Base-by-base conservation (phyloP, 2,888 invertebrate genomes). In the Drosophila nr. fundita region DNA sequence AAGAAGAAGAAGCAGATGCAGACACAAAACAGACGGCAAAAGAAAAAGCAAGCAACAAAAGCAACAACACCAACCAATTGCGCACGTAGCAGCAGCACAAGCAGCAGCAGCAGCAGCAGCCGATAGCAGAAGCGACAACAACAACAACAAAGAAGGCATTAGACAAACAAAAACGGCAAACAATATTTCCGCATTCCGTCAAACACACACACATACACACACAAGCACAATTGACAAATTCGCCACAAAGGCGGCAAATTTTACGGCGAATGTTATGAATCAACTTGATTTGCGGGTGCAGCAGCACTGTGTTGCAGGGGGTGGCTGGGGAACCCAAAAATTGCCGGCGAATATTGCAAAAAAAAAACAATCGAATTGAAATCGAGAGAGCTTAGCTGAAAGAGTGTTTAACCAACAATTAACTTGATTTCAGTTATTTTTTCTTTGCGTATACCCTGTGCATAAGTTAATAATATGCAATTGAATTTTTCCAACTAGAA, bases 161-260 rank as follows among this genome's bases (percentile, higher is more conserved):
- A 72, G 74, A 38, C 66, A 78, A 78, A 68, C 64, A 76, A 76
- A 77, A 76, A 69, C 45, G 69, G 64, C 76, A 80, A 82, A 83
- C 80, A 78, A 81, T 80, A 90, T 86, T 83, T 87, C 88, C 87
- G 87, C 87, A 87, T 87, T 87, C 88, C 87, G 61, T 60, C 73
- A 83, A 66, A 86, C 72, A 78, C 30, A 52, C 30, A 52, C 52
- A 52, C 49, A 40, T 13, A 21, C 21, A 21, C 21, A 42, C 11
- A 58, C 73, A 83, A 63, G 81, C 64, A 78, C 59, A 83, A 80
- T 89, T 75, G 74, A 85, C 70, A 72, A 78, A 82, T 80, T 82
- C 82, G 74, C 78, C 73, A 73, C 74, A 45, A 4, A 24, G 8
- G 29, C 48, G 49, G 60, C 63, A 50, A 77, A 75, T 76, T 53